Base-by-base conservation (phyloP, 2,113 vertebrate species). In the Takifugu flavidus region DNA sequence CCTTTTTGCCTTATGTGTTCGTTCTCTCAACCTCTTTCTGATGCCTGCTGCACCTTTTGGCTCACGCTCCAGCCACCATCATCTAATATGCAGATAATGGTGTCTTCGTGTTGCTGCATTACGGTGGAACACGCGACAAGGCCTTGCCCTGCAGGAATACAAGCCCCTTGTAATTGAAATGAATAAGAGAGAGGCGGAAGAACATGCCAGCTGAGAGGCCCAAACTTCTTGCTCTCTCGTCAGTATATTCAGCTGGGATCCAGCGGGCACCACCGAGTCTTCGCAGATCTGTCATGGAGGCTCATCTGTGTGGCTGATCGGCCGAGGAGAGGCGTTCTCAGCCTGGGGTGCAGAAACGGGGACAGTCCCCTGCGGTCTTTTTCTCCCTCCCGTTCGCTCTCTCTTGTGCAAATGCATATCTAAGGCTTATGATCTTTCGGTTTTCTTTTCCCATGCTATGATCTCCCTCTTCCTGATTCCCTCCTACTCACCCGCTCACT, bases 21-120 rank as follows among this genome's bases (percentile, higher is more conserved):
- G 56, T 62, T 43, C 57, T 49, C 54, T 52, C 53, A 44, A 59
- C 49, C 67, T 62, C 62, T 46, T 45, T 56, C 65, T 12, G 56
- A 25, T 56, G 61, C 71, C 72, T 66, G 55, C 70, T 70, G 75
- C 64, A 60, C n/a, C 13, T 11, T 59, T 59, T 62, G 49, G 72
- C 56, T 60, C 65, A 25, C 0, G 39, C 78, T 70, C 54, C 6
- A 65, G 61, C 67, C 63, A 51, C 74, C 73, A 25, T 67, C 74
- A 88, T 88, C 78, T 88, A 85, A 88, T 85, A 87, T 89, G 87
- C 87, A 89, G 84, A 86, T 89, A 88, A 89, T 84, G 83, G 82
- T 53, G 73, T 70, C 62, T 72, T 72, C 72, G 77, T 46, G 76
- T 83, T 81, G 49, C 72, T 71, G 76, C 72, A 73, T 85, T 78